A percentile compares a stretch with the other conserved stretches of the same genome.
These are phyloP conservation scores for Apodemus sylvaticus DNA, from an alignment of 2,113 vertebrate genomes.

Conservation along the genomic window DNA sequence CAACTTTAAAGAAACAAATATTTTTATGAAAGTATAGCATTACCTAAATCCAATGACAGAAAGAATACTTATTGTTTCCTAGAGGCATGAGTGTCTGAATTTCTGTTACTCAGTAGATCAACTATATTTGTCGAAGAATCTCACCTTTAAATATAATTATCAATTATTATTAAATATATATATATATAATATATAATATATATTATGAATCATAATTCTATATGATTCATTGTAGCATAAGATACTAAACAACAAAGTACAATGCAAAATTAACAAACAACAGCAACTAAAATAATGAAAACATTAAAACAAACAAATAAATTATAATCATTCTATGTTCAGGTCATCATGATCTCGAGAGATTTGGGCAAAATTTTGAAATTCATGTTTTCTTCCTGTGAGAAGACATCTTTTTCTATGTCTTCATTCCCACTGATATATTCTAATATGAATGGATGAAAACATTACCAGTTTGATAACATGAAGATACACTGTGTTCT, in stretches of 20 bases:
- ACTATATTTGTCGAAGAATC: background rate
- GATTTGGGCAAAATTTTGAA: background rate
- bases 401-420: background rate
- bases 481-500: background rate
- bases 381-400: background rate
- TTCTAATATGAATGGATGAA: background rate
- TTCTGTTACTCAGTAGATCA: background rate
- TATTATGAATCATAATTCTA: background rate
- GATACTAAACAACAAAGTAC: background rate
- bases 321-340: too few species aligned
- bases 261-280: background rate
- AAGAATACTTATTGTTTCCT: background rate
- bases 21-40: background rate
- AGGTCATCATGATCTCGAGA: too few species aligned
- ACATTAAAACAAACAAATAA: background rate
- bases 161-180: background rate
- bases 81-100: background rate
- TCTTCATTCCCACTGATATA: background rate
- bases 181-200: slow-evolving; percentile 13
- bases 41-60: background rate
- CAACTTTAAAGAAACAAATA: background rate
- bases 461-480: background rate
- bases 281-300: background rate
- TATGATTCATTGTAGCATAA: background rate
- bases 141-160: slow-evolving; percentile 1